Percentiles rank a stretch among this genome's conserved stretches.
Evolutionary conservation across 2,113 vertebrate species (phyloP).

Genomic region (Xenopus laevis): DNA sequence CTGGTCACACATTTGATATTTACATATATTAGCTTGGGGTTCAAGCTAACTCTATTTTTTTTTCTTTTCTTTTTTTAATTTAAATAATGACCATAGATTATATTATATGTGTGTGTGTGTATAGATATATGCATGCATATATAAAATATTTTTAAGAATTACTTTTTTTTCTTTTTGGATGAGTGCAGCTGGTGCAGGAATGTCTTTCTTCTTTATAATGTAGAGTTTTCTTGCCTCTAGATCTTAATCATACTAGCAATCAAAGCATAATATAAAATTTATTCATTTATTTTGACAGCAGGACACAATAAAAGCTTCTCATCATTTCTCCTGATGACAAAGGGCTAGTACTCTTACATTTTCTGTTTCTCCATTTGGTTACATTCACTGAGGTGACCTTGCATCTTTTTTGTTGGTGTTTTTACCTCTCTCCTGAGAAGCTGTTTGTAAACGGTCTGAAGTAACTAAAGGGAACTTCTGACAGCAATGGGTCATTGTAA

Average conservation of each 20-base stretch:
- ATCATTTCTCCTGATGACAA: constrained; percentile 48
- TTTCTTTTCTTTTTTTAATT: constrained; percentile 67
- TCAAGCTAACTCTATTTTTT: constrained; percentile 62
- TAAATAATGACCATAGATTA: constrained; percentile 73
- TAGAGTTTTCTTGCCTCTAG: constrained; percentile 37
- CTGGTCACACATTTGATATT: constrained; percentile 81
- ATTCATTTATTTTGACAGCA: too few species aligned
- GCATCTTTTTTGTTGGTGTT: too few species aligned
- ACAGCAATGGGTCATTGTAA: too few species aligned
- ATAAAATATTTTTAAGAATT: constrained; percentile 73
- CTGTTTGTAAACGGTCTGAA: too few species aligned
- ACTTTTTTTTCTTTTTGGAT: constrained; percentile 61
- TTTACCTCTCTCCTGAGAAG: too few species aligned
- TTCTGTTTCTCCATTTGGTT: too few species aligned
- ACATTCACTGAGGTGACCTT: too few species aligned
- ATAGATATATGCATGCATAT: constrained; percentile 77
- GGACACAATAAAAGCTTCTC: too few species aligned
- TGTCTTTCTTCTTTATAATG: constrained; percentile 40
- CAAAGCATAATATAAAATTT: constrained; percentile 15
- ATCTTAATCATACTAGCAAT: constrained; percentile 61
- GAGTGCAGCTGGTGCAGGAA: constrained; percentile 64
- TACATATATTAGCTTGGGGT: constrained; percentile 80
- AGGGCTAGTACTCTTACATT: background rate
- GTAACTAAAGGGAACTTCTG: too few species aligned
- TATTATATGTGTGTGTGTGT: constrained; percentile 71